Conservation (phyloP, 2,113 vertebrate genomes). For the Paralichthys olivaceus region DNA sequence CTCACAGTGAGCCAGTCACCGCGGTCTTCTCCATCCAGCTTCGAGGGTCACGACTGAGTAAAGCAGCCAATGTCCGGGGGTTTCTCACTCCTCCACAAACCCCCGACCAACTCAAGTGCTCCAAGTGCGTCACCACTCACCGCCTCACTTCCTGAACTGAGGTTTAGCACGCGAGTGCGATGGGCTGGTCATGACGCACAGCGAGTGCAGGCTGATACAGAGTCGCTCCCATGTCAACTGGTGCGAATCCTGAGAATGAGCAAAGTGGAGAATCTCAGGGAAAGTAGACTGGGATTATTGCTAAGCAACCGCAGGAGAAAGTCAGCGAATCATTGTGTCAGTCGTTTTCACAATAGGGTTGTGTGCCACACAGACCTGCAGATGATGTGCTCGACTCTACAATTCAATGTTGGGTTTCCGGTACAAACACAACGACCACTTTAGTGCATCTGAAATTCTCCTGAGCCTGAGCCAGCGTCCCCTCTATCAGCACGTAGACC, state of each 20-base stretch:
- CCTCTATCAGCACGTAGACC: conserved; percentile 46
- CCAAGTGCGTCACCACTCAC: conserved; percentile 57
- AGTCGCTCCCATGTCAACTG: conserved; percentile 24
- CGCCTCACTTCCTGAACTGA: conserved; percentile 51
- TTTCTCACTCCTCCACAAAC: conserved; percentile 49
- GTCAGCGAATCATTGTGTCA: conserved; percentile 21
- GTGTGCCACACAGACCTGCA: conserved; percentile 25
- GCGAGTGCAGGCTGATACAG: conserved; percentile 18
- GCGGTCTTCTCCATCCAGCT: conserved; percentile 24
- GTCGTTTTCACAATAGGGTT: conserved; percentile 28
- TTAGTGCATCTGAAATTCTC: conserved; percentile 13
- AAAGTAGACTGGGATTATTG: conserved; percentile 50
- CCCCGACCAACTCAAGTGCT: conserved; percentile 8
- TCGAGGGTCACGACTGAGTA: conserved; percentile 37
- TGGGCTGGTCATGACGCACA: conserved; percentile 44
- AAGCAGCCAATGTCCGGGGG: conserved; percentile 12
- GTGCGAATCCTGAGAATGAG: conserved; percentile 36
- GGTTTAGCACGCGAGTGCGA: conserved; percentile 71
- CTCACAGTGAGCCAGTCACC: conserved; percentile 15
- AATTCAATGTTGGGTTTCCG: conserved; percentile 13
- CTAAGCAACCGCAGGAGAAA: conserved; percentile 64
- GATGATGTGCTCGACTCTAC: not conserved
- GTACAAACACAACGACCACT: not conserved
- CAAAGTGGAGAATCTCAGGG: conserved; percentile 36
- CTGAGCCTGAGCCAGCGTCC: conserved; percentile 30